A percentile compares a stretch with the other conserved stretches of the same genome.
Conservation (phyloP, 2,113 vertebrate species). For the Caranx ignobilis region DNA sequence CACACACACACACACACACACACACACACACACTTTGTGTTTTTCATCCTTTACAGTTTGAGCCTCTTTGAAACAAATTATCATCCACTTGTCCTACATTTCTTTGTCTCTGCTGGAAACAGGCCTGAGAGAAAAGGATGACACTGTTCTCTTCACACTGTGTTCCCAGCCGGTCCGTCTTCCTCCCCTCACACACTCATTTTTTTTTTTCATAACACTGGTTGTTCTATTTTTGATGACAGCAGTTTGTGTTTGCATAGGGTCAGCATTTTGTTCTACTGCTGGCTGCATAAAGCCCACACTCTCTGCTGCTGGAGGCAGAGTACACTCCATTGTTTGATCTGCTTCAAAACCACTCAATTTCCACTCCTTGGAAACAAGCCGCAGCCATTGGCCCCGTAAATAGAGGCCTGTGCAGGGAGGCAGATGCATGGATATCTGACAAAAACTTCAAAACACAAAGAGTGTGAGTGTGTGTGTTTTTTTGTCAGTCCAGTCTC, state of each 20-base stretch:
- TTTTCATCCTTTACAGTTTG: neutral
- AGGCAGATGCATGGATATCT: neutral
- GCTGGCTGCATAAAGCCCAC: slow-evolving; percentile 42
- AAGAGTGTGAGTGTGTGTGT: neutral
- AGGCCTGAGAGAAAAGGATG: slow-evolving; percentile 14
- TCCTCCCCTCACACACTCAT: neutral
- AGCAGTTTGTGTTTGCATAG: slow-evolving; percentile 52
- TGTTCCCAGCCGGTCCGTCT: slow-evolving; percentile 37
- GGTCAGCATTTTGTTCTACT: slow-evolving; percentile 62
- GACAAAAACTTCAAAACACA: neutral
- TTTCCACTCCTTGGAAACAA: slow-evolving; percentile 24
- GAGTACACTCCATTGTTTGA: slow-evolving; percentile 22
- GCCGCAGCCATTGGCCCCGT: neutral
- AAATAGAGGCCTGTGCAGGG: slow-evolving; percentile 1
- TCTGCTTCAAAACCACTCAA: slow-evolving; percentile 32
- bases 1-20: neutral
- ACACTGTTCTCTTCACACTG: slow-evolving; percentile 15
- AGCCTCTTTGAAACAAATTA: slow-evolving; percentile 23
- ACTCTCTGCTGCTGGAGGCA: slow-evolving; percentile 44
- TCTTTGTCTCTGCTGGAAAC: slow-evolving; percentile 24
- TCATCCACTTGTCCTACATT: slow-evolving; percentile 10
- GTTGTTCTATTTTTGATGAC: slow-evolving; percentile 54
- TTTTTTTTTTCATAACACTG: neutral
- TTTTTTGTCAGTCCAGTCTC: neutral
- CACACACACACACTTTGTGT: neutral